These are phyloP conservation scores for Clivina fossor DNA, from an alignment of 2,888 invertebrate genomes.

Conservation along the genomic window DNA sequence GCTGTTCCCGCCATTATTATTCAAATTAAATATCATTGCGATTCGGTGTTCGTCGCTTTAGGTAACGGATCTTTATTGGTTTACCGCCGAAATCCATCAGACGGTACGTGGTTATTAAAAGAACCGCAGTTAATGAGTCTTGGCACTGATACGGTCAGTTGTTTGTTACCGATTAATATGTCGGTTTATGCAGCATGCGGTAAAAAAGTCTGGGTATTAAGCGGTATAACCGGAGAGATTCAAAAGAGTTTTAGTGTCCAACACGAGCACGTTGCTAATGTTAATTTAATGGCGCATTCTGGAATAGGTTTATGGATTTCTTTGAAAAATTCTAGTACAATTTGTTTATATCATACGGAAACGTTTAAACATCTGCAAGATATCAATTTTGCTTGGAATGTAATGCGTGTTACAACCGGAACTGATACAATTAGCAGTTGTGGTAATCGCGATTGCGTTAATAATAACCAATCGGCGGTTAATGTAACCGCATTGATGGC, in stretches of 20 bases:
- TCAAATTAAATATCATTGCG: constrained; percentile 81
- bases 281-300: constrained; percentile 86
- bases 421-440: constrained; percentile 53
- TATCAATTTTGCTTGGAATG: constrained; percentile 90
- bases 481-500: constrained; percentile 84
- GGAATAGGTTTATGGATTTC: constrained; percentile 95
- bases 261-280: constrained; percentile 64
- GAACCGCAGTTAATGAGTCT: constrained; percentile 73
- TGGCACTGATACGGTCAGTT: constrained; percentile 72
- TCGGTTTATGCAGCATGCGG: constrained; percentile 86
- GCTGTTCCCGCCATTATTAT: constrained; percentile 70
- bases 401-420: constrained; percentile 68
- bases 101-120: constrained; percentile 72
- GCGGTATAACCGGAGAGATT: constrained; percentile 75
- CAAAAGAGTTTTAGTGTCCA: constrained; percentile 76
- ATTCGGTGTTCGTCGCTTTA: constrained; percentile 85
- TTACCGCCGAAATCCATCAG: constrained; percentile 66
- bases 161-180: constrained; percentile 80
- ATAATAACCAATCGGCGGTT: constrained; percentile 65
- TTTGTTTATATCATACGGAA: constrained; percentile 91
- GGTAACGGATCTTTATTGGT: constrained; percentile 76
- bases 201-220: constrained; percentile 80
- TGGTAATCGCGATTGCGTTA: constrained; percentile 51
- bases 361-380: constrained; percentile 92
- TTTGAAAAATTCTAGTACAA: constrained; percentile 82